Conservation (phyloP, 2,113 vertebrate genomes). For the Bufo bufo region DNA sequence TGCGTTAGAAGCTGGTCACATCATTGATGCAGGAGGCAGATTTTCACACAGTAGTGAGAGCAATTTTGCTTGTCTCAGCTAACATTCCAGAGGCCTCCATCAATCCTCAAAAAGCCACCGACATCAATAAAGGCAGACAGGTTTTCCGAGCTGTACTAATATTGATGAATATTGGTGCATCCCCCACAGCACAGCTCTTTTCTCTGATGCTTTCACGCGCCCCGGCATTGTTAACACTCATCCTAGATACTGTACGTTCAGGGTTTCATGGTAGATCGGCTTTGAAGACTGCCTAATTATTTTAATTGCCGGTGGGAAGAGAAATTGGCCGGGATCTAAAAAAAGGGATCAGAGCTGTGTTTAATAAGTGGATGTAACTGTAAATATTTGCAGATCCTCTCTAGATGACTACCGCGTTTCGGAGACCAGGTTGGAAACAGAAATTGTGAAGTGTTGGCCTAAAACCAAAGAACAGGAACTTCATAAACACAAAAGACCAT, state of each 20-base stretch:
- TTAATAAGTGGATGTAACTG: conserved; percentile 70
- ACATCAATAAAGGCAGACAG: conserved; percentile 5
- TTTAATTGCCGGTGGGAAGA: conserved; percentile 61
- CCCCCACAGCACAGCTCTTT: background rate
- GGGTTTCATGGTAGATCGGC: conserved; percentile 59
- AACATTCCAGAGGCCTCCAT: conserved; percentile 13
- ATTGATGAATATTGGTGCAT: conserved; percentile 10
- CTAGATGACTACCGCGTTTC: conserved; percentile 67
- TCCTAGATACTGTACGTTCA: background rate
- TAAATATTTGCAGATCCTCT: conserved; percentile 77
- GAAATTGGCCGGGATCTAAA: conserved; percentile 61
- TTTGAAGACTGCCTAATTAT: conserved; percentile 63
- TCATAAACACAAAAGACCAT: conserved; percentile 78
- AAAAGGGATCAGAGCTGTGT: conserved; percentile 65
- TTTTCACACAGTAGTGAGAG: background rate
- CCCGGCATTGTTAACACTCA: background rate
- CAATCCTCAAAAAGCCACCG: background rate
- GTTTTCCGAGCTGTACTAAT: background rate
- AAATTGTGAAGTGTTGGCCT: conserved; percentile 68
- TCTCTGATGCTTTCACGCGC: background rate
- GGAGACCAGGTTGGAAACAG: conserved; percentile 69
- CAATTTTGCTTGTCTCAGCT: background rate
- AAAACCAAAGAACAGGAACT: conserved; percentile 69
- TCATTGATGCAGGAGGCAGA: conserved; percentile 4
- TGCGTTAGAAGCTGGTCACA: background rate